phyloP scores from a whole-genome alignment of 2,797 vertebrate species.

The Notoglanidium macrostoma region DNA sequence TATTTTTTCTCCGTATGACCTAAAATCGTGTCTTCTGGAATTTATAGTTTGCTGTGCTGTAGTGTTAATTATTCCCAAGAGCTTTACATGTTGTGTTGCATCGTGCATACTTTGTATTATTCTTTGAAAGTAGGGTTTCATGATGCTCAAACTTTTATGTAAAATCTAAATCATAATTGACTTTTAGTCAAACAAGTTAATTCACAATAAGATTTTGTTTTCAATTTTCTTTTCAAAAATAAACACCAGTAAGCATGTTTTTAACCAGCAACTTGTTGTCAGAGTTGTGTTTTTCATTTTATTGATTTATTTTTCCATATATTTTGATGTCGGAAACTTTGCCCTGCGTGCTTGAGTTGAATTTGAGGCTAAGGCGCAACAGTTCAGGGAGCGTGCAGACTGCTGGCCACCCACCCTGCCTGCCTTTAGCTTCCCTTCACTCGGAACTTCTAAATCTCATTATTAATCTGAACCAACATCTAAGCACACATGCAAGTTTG shows the following conservation, averaged over 20 bases:
- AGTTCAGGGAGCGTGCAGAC: slow-evolving; percentile 36
- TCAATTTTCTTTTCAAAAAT: neutral
- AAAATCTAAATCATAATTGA: neutral
- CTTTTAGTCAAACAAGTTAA: neutral
- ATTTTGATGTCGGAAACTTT: slow-evolving; percentile 40
- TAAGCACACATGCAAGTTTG: slow-evolving; percentile 13
- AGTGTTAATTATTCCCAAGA: slow-evolving; percentile 24
- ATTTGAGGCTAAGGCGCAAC: slow-evolving; percentile 11
- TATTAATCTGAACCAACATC: neutral
- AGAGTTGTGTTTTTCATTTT: neutral
- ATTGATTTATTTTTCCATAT: slow-evolving; percentile 28
- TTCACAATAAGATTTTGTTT: neutral
- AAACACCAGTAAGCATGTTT: neutral
- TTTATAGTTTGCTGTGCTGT: slow-evolving; percentile 22
- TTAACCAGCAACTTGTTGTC: neutral
- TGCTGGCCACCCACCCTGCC: slow-evolving; percentile 53
- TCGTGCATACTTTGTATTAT: neutral
- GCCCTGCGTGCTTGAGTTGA: slow-evolving; percentile 45
- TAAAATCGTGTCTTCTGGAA: slow-evolving; percentile 34
- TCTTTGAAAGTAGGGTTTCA: neutral
- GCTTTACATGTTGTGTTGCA: neutral
- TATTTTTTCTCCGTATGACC: slow-evolving; percentile 45
- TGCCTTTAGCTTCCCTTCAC: slow-evolving; percentile 13
- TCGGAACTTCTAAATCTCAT: neutral
- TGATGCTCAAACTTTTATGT: neutral